phyloP scores from a whole-genome alignment of 2,797 vertebrate genomes.

The Molossus molossus region DNA sequence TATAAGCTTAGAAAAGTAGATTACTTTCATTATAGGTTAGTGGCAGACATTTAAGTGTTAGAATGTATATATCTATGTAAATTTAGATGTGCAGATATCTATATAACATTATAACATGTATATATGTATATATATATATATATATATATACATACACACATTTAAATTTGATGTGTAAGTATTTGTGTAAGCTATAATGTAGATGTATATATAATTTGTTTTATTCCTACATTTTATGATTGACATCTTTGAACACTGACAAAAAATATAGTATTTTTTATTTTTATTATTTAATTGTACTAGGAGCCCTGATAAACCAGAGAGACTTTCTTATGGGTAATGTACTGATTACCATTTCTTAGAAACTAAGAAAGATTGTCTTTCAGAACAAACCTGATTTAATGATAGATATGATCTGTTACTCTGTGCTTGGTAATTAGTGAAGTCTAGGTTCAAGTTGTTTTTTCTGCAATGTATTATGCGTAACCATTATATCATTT shows the following conservation, averaged over 20 bases:
- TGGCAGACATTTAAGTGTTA: neutral
- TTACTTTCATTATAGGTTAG: neutral
- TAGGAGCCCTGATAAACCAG: neutral
- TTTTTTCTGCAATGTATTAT: neutral
- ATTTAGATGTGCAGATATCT: neutral
- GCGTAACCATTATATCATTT: neutral
- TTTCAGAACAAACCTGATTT: neutral
- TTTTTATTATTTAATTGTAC: neutral
- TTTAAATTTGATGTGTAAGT: neutral
- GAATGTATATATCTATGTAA: neutral
- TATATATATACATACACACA: neutral
- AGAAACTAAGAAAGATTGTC: neutral
- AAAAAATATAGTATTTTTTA: neutral
- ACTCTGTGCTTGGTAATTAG: neutral
- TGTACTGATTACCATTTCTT: neutral
- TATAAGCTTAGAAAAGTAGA: neutral
- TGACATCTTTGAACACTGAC: neutral
- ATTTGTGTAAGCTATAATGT: neutral
- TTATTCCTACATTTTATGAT: neutral
- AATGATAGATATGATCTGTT: neutral
- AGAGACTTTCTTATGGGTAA: neutral
- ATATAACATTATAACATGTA: neutral
- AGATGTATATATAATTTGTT: neutral
- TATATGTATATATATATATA: neutral
- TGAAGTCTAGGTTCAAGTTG: neutral